These are phyloP conservation scores for Drosophila dives DNA, from an alignment of 2,888 invertebrate genomes.

Conservation along the genomic window DNA sequence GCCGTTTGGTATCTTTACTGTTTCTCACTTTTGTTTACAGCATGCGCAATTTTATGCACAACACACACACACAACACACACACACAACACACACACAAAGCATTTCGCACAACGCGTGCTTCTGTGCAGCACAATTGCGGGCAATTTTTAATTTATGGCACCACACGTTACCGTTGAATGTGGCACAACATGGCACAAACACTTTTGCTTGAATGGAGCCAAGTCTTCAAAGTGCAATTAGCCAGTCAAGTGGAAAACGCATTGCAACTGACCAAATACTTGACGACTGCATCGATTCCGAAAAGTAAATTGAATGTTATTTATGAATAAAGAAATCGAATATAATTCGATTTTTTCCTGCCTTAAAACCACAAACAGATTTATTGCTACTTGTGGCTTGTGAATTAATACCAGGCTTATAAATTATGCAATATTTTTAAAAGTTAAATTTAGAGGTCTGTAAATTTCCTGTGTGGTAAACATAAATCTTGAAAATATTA, in stretches of 20 bases:
- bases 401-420: not conserved
- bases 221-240: constrained; percentile 46
- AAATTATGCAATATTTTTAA: not conserved
- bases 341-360: no score
- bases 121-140: constrained; percentile 47
- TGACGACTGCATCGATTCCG: not conserved
- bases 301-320: constrained; percentile 8
- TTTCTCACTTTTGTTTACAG: constrained; percentile 51
- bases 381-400: not conserved
- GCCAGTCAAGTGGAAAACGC: constrained; percentile 14
- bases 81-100: constrained; percentile 42
- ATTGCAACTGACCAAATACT: constrained; percentile 4
- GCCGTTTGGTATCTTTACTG: constrained; percentile 9
- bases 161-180: constrained; percentile 10
- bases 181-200: not conserved
- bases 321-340: not conserved
- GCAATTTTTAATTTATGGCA: constrained; percentile 70
- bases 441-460: constrained; percentile 1
- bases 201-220: constrained; percentile 10
- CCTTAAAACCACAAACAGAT: not conserved
- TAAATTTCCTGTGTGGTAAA: constrained; percentile 1
- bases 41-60: constrained; percentile 39
- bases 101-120: constrained; percentile 12
- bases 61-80: constrained; percentile 41
- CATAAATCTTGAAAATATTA: constrained; percentile 6